Percentiles rank a stretch among this genome's conserved stretches.
These are phyloP conservation scores for Chymomyza costata DNA, from an alignment of 1,140 invertebrate species.

Conservation along the genomic window DNA sequence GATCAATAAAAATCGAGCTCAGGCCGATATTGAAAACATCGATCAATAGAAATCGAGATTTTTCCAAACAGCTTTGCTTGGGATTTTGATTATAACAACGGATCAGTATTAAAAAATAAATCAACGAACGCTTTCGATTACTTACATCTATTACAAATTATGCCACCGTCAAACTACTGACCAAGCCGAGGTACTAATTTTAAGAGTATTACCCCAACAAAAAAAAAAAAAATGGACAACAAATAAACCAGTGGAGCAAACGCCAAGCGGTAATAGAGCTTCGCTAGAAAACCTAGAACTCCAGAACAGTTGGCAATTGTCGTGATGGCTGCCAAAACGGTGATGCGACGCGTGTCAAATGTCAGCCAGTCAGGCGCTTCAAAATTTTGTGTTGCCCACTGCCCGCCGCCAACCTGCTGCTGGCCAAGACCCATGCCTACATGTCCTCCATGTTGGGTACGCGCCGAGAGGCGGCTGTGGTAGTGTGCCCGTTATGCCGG, in stretches of 20 bases:
- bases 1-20: no score
- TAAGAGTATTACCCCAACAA: no score
- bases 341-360: constrained; percentile 66
- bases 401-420: not conserved
- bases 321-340: constrained; percentile 14
- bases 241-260: constrained; percentile 11
- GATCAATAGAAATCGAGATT: no score
- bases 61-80: no score
- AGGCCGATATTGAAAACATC: no score
- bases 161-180: no score
- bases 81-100: no score
- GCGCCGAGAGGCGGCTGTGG: not conserved
- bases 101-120: no score
- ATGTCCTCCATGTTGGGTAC: not conserved
- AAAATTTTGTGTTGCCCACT: constrained; percentile 7
- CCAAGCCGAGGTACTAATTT: no score
- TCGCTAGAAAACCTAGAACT: no score
- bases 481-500: constrained; percentile 48
- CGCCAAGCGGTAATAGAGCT: constrained; percentile 6
- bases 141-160: no score
- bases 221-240: constrained; percentile 4
- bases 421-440: not conserved
- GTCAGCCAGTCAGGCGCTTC: constrained; percentile 51
- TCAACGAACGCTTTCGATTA: no score
- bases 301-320: constrained; percentile 24